A percentile compares a stretch with the other conserved stretches of the same genome.
These are phyloP conservation scores for Yponomeuta evonymella DNA, from an alignment of 2,888 invertebrate species.

Conservation along the genomic window DNA sequence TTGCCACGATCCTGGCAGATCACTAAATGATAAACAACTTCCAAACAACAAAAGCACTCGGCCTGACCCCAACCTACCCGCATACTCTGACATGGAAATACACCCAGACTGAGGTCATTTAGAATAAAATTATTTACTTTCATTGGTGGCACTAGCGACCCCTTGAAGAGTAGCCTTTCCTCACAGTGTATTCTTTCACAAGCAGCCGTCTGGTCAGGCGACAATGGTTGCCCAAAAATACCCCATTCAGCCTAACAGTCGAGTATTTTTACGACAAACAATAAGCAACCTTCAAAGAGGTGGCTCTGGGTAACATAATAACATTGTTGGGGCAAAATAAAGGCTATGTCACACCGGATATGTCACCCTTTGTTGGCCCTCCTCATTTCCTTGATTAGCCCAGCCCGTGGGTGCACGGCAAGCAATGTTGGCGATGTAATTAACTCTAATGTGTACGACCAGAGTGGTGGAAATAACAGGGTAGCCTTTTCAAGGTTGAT, in stretches of 20 bases:
- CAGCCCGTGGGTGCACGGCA: constrained; percentile 12
- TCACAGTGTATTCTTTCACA: no score
- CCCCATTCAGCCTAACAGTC: constrained; percentile 14
- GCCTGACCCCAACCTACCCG: no score
- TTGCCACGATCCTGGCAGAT: no score
- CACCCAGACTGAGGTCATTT: no score
- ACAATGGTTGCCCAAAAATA: no score
- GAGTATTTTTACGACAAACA: constrained; percentile 20
- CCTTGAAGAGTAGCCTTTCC: no score
- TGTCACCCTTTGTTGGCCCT: constrained; percentile 23
- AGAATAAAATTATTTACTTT: no score
- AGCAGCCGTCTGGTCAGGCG: no score
- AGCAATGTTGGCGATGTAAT: constrained; percentile 14
- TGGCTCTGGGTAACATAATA: background rate
- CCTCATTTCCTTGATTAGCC: constrained; percentile 32
- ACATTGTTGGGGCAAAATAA: constrained; percentile 5
- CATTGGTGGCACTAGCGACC: no score
- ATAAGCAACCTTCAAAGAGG: background rate
- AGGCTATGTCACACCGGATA: constrained; percentile 13
- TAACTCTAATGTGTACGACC: constrained; percentile 1
- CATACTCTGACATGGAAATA: no score
- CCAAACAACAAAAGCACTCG: no score
- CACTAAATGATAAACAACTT: no score
- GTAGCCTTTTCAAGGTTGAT: background rate
- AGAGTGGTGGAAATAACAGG: background rate